Conservation (phyloP, 1,140 invertebrate genomes). For the Ips typographus region DNA sequence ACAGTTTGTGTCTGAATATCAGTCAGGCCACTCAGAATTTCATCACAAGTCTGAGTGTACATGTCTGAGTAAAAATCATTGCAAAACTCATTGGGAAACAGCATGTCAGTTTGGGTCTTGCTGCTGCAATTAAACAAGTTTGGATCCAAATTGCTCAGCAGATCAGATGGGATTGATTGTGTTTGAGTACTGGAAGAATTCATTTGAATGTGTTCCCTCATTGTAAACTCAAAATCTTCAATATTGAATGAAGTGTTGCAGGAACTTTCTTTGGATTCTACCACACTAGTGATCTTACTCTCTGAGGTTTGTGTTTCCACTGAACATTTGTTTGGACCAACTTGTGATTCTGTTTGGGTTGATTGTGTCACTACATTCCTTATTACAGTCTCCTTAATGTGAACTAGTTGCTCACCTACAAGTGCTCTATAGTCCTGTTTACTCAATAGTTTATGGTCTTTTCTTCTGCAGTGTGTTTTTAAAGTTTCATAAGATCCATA, state of each 20-base stretch:
- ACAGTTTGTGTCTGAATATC: conserved; percentile 64
- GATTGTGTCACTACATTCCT: conserved; percentile 39
- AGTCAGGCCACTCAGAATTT: conserved; percentile 56
- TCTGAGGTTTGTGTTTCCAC: conserved; percentile 44
- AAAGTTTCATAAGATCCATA: conserved; percentile 61
- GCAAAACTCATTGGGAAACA: conserved; percentile 48
- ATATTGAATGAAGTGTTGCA: conserved; percentile 47
- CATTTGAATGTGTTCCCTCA: conserved; percentile 41
- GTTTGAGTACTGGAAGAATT: conserved; percentile 48
- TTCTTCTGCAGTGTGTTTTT: conserved; percentile 59
- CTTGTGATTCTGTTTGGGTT: conserved; percentile 38
- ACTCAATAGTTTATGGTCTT: conserved; percentile 52
- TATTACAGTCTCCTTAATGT: conserved; percentile 35
- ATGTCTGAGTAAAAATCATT: conserved; percentile 56
- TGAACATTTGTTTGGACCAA: conserved; percentile 34
- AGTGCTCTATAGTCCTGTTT: conserved; percentile 42
- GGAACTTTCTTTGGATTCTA: conserved; percentile 40
- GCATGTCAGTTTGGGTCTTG: conserved; percentile 61
- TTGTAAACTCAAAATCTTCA: conserved; percentile 39
- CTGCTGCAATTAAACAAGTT: conserved; percentile 58
- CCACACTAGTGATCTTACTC: conserved; percentile 25
- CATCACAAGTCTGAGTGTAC: conserved; percentile 63
- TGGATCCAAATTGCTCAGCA: conserved; percentile 41
- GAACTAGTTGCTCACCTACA: conserved; percentile 33
- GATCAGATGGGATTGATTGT: conserved; percentile 37